Base-by-base conservation (phyloP, 2,113 vertebrate genomes). In the Phaetusa simplex region DNA sequence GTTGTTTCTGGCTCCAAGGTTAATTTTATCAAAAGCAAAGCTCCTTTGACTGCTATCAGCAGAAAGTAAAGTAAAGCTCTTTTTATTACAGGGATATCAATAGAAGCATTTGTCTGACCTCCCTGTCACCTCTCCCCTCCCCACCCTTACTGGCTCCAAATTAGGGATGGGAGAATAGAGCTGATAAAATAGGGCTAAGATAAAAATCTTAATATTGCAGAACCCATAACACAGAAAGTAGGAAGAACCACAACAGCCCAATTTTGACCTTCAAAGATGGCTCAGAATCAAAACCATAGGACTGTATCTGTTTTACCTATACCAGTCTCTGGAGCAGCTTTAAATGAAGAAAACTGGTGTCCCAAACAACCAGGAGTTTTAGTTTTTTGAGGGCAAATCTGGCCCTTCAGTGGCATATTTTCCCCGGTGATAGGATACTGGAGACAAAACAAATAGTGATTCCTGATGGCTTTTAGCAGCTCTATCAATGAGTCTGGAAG, bases 11-110 rank as follows among this genome's bases (percentile, higher is more conserved):
- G 87, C 91, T 96, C 87, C 93, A 96, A 96, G 94, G 96, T 96
- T 96, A 95, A 95, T 96, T 97, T 95, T 96, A 96, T 95, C 97
- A 93, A 79, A 95, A 96, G 95, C 70, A 97, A 97, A 95, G 82
- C 96, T 95, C 55, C 80, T 96, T 92, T 95, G 91, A 97, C 94
- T 92, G 76, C 93, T 95, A 95, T 96, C 93, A 95, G 86, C 79
- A 95, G 76, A 95, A 94, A 76, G 91, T 85, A 91, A 97, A 97
- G 88, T 86, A 94, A 96, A 95, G 90, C 90, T 95, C 95, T 93
- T 97, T 98, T 94, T 93, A 95, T 97, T 97, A 94, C 91, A 95
- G 38, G 74, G 88, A 93, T 97, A 95, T 93, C 90, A 94, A 93
- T 55, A 73, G 81, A 94, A 86, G 74, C 86, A 95, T 94, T 97